Evolutionary conservation across 2,888 invertebrate genomes (phyloP), one percentile per base, ranked within the genome.

Genomic region (Tenthredo distinguenda): DNA sequence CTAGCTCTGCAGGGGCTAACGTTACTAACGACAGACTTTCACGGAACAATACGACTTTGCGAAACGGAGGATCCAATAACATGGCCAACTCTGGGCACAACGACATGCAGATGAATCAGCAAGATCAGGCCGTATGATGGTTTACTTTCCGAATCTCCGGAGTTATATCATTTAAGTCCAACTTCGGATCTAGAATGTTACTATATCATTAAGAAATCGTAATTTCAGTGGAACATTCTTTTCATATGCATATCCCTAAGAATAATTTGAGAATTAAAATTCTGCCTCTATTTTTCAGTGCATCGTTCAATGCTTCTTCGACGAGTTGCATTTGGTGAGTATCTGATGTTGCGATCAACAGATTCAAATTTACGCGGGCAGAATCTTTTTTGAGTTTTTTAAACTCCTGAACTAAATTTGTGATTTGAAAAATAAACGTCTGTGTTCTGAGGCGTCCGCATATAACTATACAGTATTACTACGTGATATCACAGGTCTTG

Each of bases 271-370:
- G 18, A 18, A 55, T 50, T 2, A n/a, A 40, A 71, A 40, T 34
- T 79, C 50, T 40, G 9, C 31, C 31, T 65, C 26, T 47, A 79
- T 34, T 85, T 85, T 76, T 0, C 89, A 93, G 86, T 97, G 97
- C 89, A 94, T 96, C 1, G 92, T 96, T 34, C 96, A 97, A 87
- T 97, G 97, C 90, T 96, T 97, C 90, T 95, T 97, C 90, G 95
- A 96, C 86, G 95, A 96, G 91, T 91, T 97, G 87, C 95, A 96
- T 90, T 95, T 96, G 96, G 97, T 96, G 93, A 92, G 93, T 89
- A 84, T 55, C 21, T 50, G 37, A 37, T 31, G 26, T 37, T 47
- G 50, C 15, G 55, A 50, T 77, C 31, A 0, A 77, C 18, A 26
- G 47, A 77, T 77, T 84, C 77, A 65, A 62, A 82, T 85, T 12